These are phyloP conservation scores for Rhodeus uyekii DNA, from an alignment of 2,797 vertebrate species.

Conservation along the genomic window DNA sequence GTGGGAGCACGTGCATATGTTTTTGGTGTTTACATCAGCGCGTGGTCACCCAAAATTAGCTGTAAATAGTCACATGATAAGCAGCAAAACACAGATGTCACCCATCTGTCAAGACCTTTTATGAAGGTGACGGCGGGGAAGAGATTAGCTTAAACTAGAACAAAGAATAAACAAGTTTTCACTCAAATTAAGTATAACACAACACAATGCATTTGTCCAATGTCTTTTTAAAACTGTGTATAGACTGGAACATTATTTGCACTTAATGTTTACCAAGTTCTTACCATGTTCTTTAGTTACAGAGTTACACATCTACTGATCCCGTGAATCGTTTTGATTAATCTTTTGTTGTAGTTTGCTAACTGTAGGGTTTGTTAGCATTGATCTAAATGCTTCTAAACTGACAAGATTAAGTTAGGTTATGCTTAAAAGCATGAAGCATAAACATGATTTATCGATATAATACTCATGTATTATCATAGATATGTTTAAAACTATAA, in stretches of 20 bases:
- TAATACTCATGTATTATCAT: too few species aligned
- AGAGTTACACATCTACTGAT: not conserved
- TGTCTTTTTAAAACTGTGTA: not conserved
- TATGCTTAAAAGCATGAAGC: too few species aligned
- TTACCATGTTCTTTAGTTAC: not conserved
- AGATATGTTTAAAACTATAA: too few species aligned
- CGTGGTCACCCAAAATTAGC: slow-evolving; percentile 26
- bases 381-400: not conserved
- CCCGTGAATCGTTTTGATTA: not conserved
- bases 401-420: not conserved
- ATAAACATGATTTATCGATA: too few species aligned
- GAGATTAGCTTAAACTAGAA: not conserved
- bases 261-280: not conserved
- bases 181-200: not conserved
- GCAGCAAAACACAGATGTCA: slow-evolving; percentile 32
- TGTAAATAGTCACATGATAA: slow-evolving; percentile 12
- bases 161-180: not conserved
- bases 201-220: not conserved
- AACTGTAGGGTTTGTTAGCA: not conserved
- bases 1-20: slow-evolving; percentile 1
- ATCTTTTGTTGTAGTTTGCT: not conserved
- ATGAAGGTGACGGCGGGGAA: not conserved
- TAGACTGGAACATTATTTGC: not conserved
- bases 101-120: not conserved
- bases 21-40: slow-evolving; percentile 11